phyloP scores from a whole-genome alignment of 2,797 vertebrate species.

The Rhynchonycteris naso region DNA sequence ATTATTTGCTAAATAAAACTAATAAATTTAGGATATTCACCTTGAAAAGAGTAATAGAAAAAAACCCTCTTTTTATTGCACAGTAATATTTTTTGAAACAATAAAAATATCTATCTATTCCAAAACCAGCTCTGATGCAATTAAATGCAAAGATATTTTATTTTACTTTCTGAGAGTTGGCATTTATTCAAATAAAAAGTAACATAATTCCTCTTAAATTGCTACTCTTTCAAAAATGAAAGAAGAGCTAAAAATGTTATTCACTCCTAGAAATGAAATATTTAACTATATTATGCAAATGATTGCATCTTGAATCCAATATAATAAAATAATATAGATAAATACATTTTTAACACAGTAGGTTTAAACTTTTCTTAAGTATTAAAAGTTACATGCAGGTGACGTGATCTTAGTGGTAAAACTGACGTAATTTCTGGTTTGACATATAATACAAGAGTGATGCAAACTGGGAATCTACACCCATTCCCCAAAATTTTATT shows the following conservation, averaged over 20 bases:
- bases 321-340: constrained; percentile 13
- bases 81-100: constrained; percentile 2
- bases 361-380: not conserved
- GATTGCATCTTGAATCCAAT: not conserved
- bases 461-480: not conserved
- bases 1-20: constrained; percentile 32
- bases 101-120: not conserved
- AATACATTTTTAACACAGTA: not conserved
- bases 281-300: not conserved
- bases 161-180: not conserved
- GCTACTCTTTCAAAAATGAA: constrained; percentile 10
- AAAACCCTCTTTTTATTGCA: not conserved
- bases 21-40: not conserved
- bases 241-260: not conserved
- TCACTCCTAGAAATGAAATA: constrained; percentile 35
- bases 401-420: not conserved
- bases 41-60: not conserved
- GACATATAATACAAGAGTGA: not conserved
- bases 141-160: constrained; percentile 39
- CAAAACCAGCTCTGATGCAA: constrained; percentile 35
- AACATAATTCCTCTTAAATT: not conserved
- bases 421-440: not conserved
- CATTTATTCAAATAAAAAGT: constrained; percentile 36
- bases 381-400: not conserved
- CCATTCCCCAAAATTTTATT: not conserved